Conservation (phyloP, 2,888 invertebrate species). For the Xylophagus ater region DNA sequence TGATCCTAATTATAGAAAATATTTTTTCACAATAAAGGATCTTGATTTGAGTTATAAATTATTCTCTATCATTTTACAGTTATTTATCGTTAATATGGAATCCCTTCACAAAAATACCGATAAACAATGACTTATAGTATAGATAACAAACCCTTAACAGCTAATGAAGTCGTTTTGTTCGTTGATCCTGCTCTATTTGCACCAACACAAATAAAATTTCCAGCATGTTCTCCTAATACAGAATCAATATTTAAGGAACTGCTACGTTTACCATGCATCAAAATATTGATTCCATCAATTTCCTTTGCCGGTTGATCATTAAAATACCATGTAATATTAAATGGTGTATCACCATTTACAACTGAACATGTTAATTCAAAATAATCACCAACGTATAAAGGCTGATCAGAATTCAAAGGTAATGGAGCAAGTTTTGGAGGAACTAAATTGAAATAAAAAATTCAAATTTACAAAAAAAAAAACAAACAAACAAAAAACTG, state of each 20-base stretch:
- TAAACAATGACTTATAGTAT: too few relatives aligned
- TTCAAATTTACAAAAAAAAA: constrained; percentile 4
- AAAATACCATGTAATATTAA: constrained; percentile 65
- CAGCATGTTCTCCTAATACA: constrained; percentile 52
- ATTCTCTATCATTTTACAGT: too few relatives aligned
- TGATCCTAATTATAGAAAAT: background rate
- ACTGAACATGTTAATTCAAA: constrained; percentile 54
- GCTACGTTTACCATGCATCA: constrained; percentile 46
- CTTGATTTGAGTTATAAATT: too few relatives aligned
- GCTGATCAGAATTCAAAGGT: constrained; percentile 51
- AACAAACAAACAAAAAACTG: constrained; percentile 1
- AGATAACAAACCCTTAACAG: constrained; percentile 38
- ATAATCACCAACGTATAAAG: constrained; percentile 50
- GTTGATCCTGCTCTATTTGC: constrained; percentile 48
- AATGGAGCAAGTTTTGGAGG: constrained; percentile 53
- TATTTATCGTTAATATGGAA: too few relatives aligned
- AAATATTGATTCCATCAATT: constrained; percentile 27
- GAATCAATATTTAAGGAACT: constrained; percentile 52
- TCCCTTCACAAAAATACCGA: constrained; percentile 20
- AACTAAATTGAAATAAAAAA: constrained; percentile 38
- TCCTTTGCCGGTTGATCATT: constrained; percentile 38
- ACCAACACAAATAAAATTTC: constrained; percentile 63
- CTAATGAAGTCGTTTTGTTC: constrained; percentile 30
- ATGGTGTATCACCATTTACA: constrained; percentile 68
- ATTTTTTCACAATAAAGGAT: background rate